Conservation (phyloP, 2,113 vertebrate genomes). For the Psittacus erithacus region DNA sequence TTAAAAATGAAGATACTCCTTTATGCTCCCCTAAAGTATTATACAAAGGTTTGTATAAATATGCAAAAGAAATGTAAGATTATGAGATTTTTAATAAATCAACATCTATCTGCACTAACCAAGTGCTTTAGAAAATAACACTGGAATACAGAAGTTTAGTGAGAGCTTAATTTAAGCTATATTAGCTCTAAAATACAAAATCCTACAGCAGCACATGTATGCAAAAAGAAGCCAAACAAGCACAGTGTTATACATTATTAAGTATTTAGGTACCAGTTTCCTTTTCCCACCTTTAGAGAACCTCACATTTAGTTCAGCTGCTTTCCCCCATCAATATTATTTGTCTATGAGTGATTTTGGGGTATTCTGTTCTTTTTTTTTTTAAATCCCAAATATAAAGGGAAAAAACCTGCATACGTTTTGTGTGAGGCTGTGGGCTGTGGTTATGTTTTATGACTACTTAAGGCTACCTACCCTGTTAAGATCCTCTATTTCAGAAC, state of each 20-base stretch:
- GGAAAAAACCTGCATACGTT: background rate
- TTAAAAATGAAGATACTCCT: background rate
- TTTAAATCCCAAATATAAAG: background rate
- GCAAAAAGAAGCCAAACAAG: background rate
- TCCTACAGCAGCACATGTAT: background rate
- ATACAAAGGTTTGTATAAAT: background rate
- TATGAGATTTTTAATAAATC: background rate
- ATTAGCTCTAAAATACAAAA: background rate
- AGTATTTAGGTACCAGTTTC: background rate
- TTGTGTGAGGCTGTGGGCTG: background rate
- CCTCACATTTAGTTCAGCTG: background rate
- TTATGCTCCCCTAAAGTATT: background rate
- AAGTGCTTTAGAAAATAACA: background rate
- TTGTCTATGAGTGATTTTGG: background rate
- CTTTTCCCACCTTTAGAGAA: background rate
- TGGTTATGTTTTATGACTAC: background rate
- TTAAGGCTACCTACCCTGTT: constrained; percentile 83
- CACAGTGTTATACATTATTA: background rate
- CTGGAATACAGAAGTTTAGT: background rate
- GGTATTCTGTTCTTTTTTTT: background rate
- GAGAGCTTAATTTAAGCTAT: background rate
- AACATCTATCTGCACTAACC: background rate
- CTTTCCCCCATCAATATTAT: background rate
- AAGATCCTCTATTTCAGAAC: constrained; percentile 94
- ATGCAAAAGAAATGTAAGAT: background rate